Base-by-base conservation (phyloP, 1,140 invertebrate species). In the Sinonovacula constricta region DNA sequence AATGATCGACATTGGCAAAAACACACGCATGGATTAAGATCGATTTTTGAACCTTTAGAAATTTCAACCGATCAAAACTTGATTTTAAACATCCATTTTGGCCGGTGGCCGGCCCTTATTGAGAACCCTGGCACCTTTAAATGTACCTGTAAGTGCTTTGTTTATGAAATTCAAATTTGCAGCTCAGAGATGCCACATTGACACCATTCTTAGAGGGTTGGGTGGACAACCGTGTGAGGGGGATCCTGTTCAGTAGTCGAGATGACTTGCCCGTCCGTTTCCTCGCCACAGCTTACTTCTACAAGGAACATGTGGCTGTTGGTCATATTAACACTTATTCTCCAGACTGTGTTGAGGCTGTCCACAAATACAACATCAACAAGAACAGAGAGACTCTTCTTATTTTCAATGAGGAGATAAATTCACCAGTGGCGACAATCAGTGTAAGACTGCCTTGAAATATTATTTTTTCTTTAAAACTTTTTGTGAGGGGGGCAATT, bases 401-500 rank as follows among this genome's bases (percentile, higher is more conserved):
- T 62, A 91, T 99, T 57, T 97, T 99, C 87, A 97, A 98, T 91
- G 97, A 99, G 90, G 95, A 97, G 89, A 93, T 93, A 2, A 92
- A 93, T 12, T 93, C 94, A 66, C 95, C 97, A 1, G 94, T 95
- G 66, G 97, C 96, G 33, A 96, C 95, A 68, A 93, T 98, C 53
- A 93, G 79, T 59, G 87, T 90, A 84, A 83, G 85, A n/a, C n/a
- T n/a, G n/a, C n/a, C n/a, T n/a, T n/a, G n/a, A n/a, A n/a, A n/a
- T n/a, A n/a, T n/a, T n/a, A n/a, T n/a, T n/a, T n/a, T n/a, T n/a
- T n/a, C n/a, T n/a, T n/a, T n/a, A n/a, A n/a, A n/a, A n/a, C n/a
- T n/a, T n/a, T n/a, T n/a, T n/a, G n/a, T n/a, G n/a, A n/a, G n/a
- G n/a, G n/a, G n/a, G n/a, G n/a, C n/a, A n/a, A n/a, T n/a, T n/a